Conservation (phyloP, 2,113 vertebrate genomes). For the Burhinus oedicnemus region DNA sequence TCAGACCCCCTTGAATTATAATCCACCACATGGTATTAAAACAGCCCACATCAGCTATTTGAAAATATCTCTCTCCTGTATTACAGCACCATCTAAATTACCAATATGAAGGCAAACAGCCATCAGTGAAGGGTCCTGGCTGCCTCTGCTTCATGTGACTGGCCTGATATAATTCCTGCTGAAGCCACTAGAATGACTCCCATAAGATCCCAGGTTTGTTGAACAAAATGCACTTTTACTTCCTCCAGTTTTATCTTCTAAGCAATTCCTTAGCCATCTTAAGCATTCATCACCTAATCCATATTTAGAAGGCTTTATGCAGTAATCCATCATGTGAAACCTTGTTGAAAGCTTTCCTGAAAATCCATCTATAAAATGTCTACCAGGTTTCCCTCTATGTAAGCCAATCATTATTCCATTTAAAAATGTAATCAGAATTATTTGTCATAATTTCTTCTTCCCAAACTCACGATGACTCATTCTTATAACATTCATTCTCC, state of each 20-base stretch:
- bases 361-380: slow-evolving; percentile 43
- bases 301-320: slow-evolving; percentile 50
- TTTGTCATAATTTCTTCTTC: slow-evolving; percentile 34
- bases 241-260: slow-evolving; percentile 15
- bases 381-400: background rate
- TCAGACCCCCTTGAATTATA: background rate
- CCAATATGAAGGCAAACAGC: background rate
- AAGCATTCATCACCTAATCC: slow-evolving; percentile 38
- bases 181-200: background rate
- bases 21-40: background rate
- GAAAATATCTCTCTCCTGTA: background rate
- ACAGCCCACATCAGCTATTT: background rate
- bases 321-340: slow-evolving; percentile 53
- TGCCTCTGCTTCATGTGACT: background rate
- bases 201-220: background rate
- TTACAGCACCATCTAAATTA: background rate
- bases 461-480: background rate
- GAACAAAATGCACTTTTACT: slow-evolving; percentile 19
- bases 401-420: slow-evolving; percentile 23
- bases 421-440: slow-evolving; percentile 45
- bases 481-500: background rate
- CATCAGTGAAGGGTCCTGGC: background rate
- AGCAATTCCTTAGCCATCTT: slow-evolving; percentile 21
- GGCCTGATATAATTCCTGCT: background rate
- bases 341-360: slow-evolving; percentile 30